Conservation (phyloP, 2,113 vertebrate species). For the Lota lota region DNA sequence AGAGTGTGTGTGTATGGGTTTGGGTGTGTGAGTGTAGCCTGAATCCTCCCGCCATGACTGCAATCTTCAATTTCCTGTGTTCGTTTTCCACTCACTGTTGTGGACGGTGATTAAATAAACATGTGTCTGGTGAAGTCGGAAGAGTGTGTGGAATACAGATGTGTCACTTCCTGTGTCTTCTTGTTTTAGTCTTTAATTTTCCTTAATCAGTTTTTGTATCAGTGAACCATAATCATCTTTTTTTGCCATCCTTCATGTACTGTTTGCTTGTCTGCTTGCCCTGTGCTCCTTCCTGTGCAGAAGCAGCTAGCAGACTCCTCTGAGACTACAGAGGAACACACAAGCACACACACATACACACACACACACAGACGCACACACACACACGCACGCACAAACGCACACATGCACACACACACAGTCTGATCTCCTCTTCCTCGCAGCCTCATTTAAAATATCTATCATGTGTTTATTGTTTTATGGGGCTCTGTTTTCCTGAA, state of each 20-base stretch:
- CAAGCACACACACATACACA: background rate
- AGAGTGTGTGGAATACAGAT: background rate
- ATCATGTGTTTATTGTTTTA: too few species aligned
- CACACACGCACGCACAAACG: background rate
- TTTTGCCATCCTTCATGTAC: conserved; percentile 1
- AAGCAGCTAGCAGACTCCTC: conserved; percentile 26
- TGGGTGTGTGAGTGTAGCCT: background rate
- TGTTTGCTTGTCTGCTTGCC: conserved; percentile 5
- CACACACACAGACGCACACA: too few species aligned
- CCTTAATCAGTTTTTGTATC: too few species aligned
- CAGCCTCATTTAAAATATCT: conserved; percentile 16
- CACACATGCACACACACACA: too few species aligned
- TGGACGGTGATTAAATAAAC: background rate
- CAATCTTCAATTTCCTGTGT: conserved; percentile 27
- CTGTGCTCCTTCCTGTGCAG: conserved; percentile 11
- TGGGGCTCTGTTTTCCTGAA: background rate
- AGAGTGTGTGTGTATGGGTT: background rate
- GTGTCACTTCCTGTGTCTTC: background rate
- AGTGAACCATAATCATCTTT: background rate
- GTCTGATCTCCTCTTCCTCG: conserved; percentile 9
- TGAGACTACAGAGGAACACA: conserved; percentile 17
- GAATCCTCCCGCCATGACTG: background rate
- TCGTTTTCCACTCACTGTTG: conserved; percentile 7
- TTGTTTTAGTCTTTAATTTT: background rate
- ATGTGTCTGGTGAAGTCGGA: background rate